Base-by-base conservation (phyloP, 2,113 vertebrate genomes). In the Poeciliopsis turrubarensis region DNA sequence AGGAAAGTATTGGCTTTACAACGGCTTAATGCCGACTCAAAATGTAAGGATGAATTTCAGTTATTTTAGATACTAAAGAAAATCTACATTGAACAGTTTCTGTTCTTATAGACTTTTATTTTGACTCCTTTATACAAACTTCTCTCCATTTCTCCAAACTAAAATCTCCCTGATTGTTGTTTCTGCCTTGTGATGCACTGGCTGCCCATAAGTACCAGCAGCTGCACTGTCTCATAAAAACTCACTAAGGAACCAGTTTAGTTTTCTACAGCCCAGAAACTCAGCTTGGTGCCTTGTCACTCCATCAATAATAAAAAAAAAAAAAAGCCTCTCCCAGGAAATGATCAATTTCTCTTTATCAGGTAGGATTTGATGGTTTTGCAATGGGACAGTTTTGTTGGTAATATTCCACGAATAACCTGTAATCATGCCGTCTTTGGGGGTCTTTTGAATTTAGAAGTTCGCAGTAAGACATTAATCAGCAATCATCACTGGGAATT, bases 401-500 rank as follows among this genome's bases (percentile, higher is more conserved):
- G 17, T 19, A 47, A 47, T 47, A 41, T 41, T 41, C 39, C 39
- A 15, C 44, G 19, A 47, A 41, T 15, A 67, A 26, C 37, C 10
- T 30, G 27, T 9, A 25, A 4, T 51, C 41, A 51, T 54, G 39
- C 15, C 9, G 0, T 31, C 12, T 68, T 47, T 47, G 66, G 3
- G 30, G 67, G 27, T 31, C 11, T 69, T 27, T 2, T 69, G 44
- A 22, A 29, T 68, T 4, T 3, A 44, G 60, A 61, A 41, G 39
- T 41, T 41, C 5, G 27, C 51, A 54, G 19, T 67, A 32, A 77
- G 41, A 60, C 39, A 5, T 41, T 41, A 60, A 44, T 64, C 44
- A 68, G 57, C 67, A 39, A n/a, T 73, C 73, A 79, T 65, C 85
- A 81, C 78, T 77, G 73, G 84, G 44, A 39, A 69, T 41, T 22